Conservation (phyloP, 2,113 vertebrate species). For the Taxidea taxus region DNA sequence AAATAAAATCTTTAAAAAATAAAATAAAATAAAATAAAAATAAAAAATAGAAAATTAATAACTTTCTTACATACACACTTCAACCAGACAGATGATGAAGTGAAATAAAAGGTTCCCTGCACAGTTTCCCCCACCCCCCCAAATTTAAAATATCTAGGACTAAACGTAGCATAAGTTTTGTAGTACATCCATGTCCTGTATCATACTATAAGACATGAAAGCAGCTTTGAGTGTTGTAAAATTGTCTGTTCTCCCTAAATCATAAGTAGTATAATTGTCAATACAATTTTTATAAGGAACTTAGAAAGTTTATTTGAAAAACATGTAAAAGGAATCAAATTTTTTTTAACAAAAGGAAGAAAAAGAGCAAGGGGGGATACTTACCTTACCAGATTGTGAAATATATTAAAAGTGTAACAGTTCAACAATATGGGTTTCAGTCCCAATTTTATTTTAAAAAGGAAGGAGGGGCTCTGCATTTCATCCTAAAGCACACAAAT, state of each 20-base stretch:
- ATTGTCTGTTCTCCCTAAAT: constrained; percentile 3
- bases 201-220: not conserved
- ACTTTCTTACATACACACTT: not conserved
- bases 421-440: not conserved
- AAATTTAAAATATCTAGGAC: not conserved
- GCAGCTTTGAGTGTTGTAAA: constrained; percentile 11
- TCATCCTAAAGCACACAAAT: not conserved
- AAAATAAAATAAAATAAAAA: too few species aligned
- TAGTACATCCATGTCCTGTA: not conserved
- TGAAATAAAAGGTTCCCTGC: not conserved
- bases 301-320: not conserved
- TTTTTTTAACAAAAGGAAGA: not conserved
- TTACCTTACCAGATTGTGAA: not conserved
- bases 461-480: not conserved
- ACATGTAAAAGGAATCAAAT: not conserved
- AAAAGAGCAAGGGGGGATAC: not conserved
- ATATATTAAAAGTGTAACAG: not conserved
- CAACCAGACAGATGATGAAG: not conserved
- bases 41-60: not conserved
- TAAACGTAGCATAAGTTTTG: not conserved
- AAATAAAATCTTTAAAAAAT: too few species aligned
- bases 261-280: not conserved
- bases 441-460: not conserved
- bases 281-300: not conserved
- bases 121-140: not conserved